Percentiles rank a stretch among this genome's conserved stretches.
Conservation (phyloP, 2,797 vertebrate genomes). For the Bradypus variegatus region DNA sequence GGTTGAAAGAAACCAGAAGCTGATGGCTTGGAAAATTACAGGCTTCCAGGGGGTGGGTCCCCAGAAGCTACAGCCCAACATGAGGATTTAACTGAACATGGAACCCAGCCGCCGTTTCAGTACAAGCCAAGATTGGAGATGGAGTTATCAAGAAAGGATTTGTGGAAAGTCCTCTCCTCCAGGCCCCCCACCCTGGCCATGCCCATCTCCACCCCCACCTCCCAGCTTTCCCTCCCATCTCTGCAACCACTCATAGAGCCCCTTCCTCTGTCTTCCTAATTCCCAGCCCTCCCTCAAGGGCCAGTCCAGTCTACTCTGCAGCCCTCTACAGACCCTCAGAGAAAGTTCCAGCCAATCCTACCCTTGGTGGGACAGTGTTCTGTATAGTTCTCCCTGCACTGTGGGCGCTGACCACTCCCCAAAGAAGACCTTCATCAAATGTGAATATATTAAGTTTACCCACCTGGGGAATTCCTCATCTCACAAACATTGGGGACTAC, state of each 20-base stretch:
- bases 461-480: too few relatives aligned
- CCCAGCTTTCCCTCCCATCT: neutral
- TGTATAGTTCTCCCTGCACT: neutral
- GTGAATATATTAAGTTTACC: too few relatives aligned
- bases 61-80: too few relatives aligned
- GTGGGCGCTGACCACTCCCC: neutral
- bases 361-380: neutral
- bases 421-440: neutral
- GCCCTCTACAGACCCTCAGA: neutral
- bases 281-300: neutral
- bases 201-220: too few relatives aligned
- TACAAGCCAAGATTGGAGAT: too few relatives aligned
- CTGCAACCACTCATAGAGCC: neutral
- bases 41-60: too few relatives aligned
- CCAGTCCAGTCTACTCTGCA: neutral
- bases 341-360: neutral
- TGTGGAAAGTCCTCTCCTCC: neutral
- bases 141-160: too few relatives aligned
- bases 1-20: too few relatives aligned
- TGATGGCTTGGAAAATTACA: too few relatives aligned
- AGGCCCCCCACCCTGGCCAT: neutral
- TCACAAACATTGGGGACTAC: too few relatives aligned
- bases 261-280: neutral
- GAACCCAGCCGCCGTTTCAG: too few relatives aligned
- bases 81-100: too few relatives aligned